Evolutionary conservation across 1,140 invertebrate genomes (phyloP), one percentile per base, ranked within the genome.

Genomic region (Orchesella cincta): DNA sequence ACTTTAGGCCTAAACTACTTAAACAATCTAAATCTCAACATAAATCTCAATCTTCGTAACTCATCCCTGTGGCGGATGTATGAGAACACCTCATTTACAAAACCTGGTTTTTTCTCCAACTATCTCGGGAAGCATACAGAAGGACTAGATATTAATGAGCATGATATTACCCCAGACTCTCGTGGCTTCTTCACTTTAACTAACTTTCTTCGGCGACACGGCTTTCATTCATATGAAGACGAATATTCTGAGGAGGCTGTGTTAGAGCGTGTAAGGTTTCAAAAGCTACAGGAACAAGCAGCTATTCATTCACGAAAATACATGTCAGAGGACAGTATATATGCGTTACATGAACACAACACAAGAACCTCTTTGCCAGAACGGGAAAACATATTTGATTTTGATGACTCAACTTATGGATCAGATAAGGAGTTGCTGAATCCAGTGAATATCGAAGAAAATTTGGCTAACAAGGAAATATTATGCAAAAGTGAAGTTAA

Each of bases 41-140:
- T 76, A 14, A 78, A 77, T 31, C 28, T 73, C 20, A 79, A 79
- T 54, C 31, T 81, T 14, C 64, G 75, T 18, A 78, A 80, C 28
- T 78, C 81, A 0, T 72, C 78, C 12, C 26, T 81, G 12, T 81
- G 81, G 81, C 78, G 75, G 62, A 78, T 81, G 16, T 81, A 81
- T 26, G 81, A 81, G 57, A 79, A 80, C 35, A 64, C 73, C 73
- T 26, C 29, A 33, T 34, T 54, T 18, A 35, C 39, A 8, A 74
- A 57, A 12, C 31, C 31, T 1, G 29, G 46, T 12, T 54, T 57
- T 51, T 54, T 57, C 5, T 2, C 73, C 2, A 52, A 52, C 46
- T 34, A 74, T 51, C 51, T 52, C 28, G 54, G 36, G n/a, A 54
- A 74, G 36, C 33, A 52, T 35, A 8, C 14, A 33, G 31, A 16